These are phyloP conservation scores for Cacatua alba DNA, from an alignment of 2,113 vertebrate genomes.

Conservation along the genomic window DNA sequence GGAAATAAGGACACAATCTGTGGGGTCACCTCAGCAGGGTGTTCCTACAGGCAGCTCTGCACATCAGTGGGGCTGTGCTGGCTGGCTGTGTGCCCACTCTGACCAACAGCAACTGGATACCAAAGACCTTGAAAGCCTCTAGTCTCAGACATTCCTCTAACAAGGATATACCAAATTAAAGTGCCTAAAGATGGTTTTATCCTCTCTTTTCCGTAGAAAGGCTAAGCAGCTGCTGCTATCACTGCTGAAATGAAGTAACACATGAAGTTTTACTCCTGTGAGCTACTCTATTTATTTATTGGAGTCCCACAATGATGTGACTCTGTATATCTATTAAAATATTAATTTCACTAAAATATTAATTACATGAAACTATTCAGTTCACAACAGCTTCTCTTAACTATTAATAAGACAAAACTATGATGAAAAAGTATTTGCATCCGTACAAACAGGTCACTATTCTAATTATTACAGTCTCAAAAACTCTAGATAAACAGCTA, in stretches of 20 bases:
- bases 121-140: background rate
- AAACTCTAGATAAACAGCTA: background rate
- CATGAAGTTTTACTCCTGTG: background rate
- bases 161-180: background rate
- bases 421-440: background rate
- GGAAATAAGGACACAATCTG: background rate
- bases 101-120: background rate
- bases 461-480: background rate
- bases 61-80: background rate
- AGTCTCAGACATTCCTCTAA: background rate
- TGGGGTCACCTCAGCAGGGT: rapidly evolving
- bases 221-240: background rate
- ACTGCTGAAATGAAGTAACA: background rate
- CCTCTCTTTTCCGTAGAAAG: background rate
- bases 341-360: conserved; percentile 54
- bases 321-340: conserved; percentile 18
- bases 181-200: background rate
- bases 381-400: conserved; percentile 13
- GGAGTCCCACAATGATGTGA: background rate
- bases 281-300: background rate
- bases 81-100: too few species aligned
- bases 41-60: background rate
- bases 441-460: background rate
- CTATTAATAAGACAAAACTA: conserved; percentile 35
- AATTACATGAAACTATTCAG: background rate